Evolutionary conservation across 2,888 invertebrate species (phyloP).

Genomic region (Phaonia tiefii): DNA sequence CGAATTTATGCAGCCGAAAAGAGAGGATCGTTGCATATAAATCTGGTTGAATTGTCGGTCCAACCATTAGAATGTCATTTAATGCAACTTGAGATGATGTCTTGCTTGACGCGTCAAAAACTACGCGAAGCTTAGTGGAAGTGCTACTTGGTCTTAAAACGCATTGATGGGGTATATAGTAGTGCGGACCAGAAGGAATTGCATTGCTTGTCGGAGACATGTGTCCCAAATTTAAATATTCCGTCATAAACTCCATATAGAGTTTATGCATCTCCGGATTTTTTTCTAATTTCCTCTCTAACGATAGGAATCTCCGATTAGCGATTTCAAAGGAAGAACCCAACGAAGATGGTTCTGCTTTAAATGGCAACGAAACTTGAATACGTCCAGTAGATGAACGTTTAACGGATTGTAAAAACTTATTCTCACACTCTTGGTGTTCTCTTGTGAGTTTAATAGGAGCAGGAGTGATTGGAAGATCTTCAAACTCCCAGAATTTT

Average conservation of each 20-base stretch:
- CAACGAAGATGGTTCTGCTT: too few species aligned
- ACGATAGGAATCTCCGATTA: too few species aligned
- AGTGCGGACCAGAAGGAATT: conserved; percentile 48
- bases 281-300: too few species aligned
- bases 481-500: conserved; percentile 41
- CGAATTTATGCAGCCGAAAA: conserved; percentile 58
- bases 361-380: conserved; percentile 57
- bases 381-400: conserved; percentile 49
- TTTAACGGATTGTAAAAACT: conserved; percentile 37
- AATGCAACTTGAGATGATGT: conserved; percentile 59
- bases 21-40: conserved; percentile 52
- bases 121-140: conserved; percentile 59
- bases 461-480: conserved; percentile 10
- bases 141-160: conserved; percentile 57
- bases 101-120: conserved; percentile 56
- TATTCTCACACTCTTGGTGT: conserved; percentile 48
- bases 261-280: too few species aligned
- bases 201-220: conserved; percentile 63
- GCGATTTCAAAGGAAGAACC: too few species aligned
- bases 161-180: conserved; percentile 61
- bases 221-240: conserved; percentile 79
- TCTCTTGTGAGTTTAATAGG: conserved; percentile 34
- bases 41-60: conserved; percentile 59
- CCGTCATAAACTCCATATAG: conserved; percentile 60
- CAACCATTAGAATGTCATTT: conserved; percentile 63